A percentile compares a stretch with the other conserved stretches of the same genome.
Evolutionary conservation across 2,113 vertebrate species (phyloP).

Genomic region (Ceratotherium simum): DNA sequence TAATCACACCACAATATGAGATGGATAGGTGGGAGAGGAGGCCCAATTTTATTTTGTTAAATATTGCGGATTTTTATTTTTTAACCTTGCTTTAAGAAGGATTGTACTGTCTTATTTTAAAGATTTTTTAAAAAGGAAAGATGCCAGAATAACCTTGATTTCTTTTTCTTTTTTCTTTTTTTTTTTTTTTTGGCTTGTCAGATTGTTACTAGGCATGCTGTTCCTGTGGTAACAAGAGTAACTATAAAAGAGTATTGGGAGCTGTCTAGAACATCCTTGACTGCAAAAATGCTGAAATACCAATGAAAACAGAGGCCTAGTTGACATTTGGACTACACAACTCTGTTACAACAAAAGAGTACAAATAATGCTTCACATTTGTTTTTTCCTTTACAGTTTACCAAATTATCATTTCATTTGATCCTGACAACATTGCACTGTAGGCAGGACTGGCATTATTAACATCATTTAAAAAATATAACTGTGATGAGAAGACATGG

Average conservation of each 20-base stretch:
- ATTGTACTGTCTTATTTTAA: neutral
- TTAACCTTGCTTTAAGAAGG: constrained; percentile 12
- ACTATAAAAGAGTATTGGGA: neutral
- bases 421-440: neutral
- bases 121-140: neutral
- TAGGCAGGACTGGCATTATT: neutral
- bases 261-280: constrained; percentile 48
- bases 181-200: neutral
- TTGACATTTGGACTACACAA: constrained; percentile 52
- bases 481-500: neutral
- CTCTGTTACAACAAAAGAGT: constrained; percentile 6
- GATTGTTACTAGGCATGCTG: constrained; percentile 59
- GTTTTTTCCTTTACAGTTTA: neutral
- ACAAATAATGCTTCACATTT: constrained; percentile 11
- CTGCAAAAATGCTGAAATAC: constrained; percentile 50
- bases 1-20: neutral
- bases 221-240: constrained; percentile 62
- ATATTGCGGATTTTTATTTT: neutral
- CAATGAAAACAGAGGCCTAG: constrained; percentile 1
- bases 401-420: constrained; percentile 33
- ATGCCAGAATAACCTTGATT: constrained; percentile 66
- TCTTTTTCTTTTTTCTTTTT: neutral
- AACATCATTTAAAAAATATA: neutral
- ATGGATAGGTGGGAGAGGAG: neutral
- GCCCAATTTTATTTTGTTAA: constrained; percentile 31